Base-by-base conservation (phyloP, 2,888 invertebrate genomes). In the Pheosia tremula region DNA sequence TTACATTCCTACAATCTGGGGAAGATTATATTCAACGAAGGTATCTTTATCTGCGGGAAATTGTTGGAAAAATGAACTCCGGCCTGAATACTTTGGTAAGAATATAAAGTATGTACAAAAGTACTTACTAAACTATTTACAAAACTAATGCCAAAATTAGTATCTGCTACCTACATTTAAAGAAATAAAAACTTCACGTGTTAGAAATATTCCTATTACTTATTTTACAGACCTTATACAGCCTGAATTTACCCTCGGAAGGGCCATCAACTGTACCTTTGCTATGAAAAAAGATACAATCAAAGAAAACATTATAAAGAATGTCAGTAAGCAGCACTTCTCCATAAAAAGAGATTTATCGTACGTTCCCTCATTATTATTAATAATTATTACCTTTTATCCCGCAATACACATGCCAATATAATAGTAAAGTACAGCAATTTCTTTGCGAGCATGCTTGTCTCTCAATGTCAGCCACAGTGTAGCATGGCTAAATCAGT, bases 241-340 rank as follows among this genome's bases (percentile, higher is more conserved):
- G 60, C 82, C 93, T 4, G 84, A 88, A 58, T 95, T 95, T 73
- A 94, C 85, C 39, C 79, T 95, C 59, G 96, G 96, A 60, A 87
- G 96, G 69, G 79, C 90, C 0, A 68, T 87, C 0, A 77, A 66
- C 4, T 95, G 95, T 75, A 92, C 94, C 59, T 91, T 95, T 73
- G 74, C 84, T n/a, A 82, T 95, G 65, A 93, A 83, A 53, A 88
- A 82, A 58, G 85, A 88, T 0, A 90, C 89, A 11, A 80, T 95
- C 5, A 88, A 89, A 39, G 83, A 87, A 38, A 89, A 86, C 61
- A 86, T 91, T 11, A 82, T 95, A 1, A 87, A 84, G 63, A 94
- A 90, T 72, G 89, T 96, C 13, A 96, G 96, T 81, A 96, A 96
- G 83, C 80, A 88, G 56, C 96, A 96, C 71, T 96, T 96, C 81